These are phyloP conservation scores for Charadrius vociferus DNA, from an alignment of 2,113 vertebrate genomes.

Conservation along the genomic window DNA sequence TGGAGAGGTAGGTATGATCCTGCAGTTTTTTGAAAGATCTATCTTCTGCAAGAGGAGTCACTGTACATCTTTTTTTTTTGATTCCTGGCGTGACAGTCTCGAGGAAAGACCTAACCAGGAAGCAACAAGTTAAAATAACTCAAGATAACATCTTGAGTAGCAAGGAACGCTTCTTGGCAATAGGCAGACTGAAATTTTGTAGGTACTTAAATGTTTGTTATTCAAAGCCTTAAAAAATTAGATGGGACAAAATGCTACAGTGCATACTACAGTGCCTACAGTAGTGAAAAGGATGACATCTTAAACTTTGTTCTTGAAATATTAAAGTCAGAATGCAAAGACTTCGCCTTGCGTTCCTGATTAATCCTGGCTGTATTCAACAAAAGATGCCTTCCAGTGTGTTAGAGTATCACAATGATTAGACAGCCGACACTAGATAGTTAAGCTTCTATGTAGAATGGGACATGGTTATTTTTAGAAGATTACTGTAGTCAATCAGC, in stretches of 20 bases:
- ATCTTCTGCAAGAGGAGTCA: not conserved
- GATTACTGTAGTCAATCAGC: not conserved
- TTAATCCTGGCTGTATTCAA: not conserved
- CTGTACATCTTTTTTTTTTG: not conserved
- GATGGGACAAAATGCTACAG: not conserved
- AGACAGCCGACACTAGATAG: not conserved
- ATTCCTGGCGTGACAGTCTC: not conserved
- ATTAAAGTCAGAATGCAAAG: not conserved
- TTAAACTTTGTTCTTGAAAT: not conserved
- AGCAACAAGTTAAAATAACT: not conserved
- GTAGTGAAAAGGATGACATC: not conserved
- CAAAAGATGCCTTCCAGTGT: not conserved
- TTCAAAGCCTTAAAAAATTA: not conserved
- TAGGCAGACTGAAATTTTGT: not conserved
- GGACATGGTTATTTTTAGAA: not conserved
- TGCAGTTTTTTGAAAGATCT: not conserved
- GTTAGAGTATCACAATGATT: not conserved
- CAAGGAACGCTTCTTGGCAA: not conserved
- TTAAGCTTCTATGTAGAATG: not conserved
- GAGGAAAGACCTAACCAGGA: not conserved
- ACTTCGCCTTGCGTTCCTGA: not conserved
- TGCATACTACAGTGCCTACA: not conserved
- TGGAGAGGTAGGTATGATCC: not conserved
- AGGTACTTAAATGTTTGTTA: not conserved
- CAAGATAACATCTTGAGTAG: not conserved